These are phyloP conservation scores for Halcyon leucocephala DNA, from an alignment of 2,797 vertebrate species.

Conservation along the genomic window DNA sequence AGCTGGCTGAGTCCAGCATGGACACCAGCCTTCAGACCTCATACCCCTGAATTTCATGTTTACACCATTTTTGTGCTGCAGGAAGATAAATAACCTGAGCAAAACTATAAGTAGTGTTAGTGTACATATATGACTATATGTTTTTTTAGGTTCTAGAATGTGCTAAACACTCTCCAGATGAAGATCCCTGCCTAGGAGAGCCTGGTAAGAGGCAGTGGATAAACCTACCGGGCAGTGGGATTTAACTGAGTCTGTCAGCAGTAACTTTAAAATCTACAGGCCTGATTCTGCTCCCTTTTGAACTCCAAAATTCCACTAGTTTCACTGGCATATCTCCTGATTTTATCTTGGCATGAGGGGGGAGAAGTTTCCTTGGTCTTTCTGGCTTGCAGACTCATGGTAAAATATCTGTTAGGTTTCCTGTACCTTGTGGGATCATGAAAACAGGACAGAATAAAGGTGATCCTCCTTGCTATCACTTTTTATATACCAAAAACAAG, in stretches of 20 bases:
- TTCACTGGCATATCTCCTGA: neutral
- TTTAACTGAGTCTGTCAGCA: neutral
- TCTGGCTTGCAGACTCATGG: neutral
- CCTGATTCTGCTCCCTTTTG: neutral
- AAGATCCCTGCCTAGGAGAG: neutral
- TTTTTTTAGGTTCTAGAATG: neutral
- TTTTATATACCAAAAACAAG: neutral
- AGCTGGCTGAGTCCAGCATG: neutral
- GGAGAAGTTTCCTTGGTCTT: neutral
- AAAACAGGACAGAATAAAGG: neutral
- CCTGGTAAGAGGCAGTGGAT: neutral
- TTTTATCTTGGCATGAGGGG: neutral
- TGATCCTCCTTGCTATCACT: neutral
- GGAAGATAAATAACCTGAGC: neutral
- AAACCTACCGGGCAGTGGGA: neutral
- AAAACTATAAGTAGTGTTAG: neutral
- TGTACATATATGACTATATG: rapidly evolving
- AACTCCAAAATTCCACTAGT: neutral
- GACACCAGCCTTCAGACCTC: neutral
- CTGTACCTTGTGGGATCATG: neutral
- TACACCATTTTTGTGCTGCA: neutral
- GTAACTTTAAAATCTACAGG: neutral
- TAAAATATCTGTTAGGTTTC: neutral
- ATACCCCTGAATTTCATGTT: neutral
- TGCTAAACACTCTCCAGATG: neutral